Percentiles rank a stretch among this genome's conserved stretches.
These are phyloP conservation scores for Dicyrtoma fusca DNA, from an alignment of 2,888 invertebrate species.

Conservation along the genomic window DNA sequence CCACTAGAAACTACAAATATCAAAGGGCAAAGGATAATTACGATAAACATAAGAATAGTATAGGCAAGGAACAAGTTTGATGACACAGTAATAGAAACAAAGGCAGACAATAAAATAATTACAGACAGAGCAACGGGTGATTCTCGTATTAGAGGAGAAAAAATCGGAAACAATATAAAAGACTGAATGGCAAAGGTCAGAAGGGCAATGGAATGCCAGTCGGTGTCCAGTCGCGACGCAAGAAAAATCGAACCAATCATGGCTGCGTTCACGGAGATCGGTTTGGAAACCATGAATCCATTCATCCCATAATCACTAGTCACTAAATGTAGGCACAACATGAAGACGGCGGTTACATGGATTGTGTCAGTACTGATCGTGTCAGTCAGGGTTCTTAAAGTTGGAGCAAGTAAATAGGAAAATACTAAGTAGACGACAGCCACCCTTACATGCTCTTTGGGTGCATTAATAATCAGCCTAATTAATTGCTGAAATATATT, in stretches of 20 bases:
- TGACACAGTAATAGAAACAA: conserved; percentile 60
- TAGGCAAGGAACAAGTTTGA: conserved; percentile 66
- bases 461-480: conserved; percentile 20
- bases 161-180: conserved; percentile 85
- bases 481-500: conserved; percentile 11
- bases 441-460: conserved; percentile 43
- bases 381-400: conserved; percentile 91
- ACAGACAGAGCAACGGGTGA: conserved; percentile 63
- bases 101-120: conserved; percentile 63
- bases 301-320: conserved; percentile 91
- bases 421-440: conserved; percentile 41
- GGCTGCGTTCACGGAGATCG: conserved; percentile 90
- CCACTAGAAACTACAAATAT: conserved; percentile 74
- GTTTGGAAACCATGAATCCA: conserved; percentile 85
- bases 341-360: conserved; percentile 85
- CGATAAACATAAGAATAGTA: conserved; percentile 66
- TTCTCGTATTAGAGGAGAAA: conserved; percentile 69
- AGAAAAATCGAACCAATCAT: conserved; percentile 94
- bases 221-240: conserved; percentile 83
- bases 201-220: conserved; percentile 84
- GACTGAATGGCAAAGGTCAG: conserved; percentile 85
- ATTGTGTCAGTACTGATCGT: conserved; percentile 98
- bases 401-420: conserved; percentile 66
- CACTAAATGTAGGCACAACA: conserved; percentile 84
- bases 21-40: conserved; percentile 72